phyloP scores from a whole-genome alignment of 2,113 vertebrate species.

The Collichthys lucidus region DNA sequence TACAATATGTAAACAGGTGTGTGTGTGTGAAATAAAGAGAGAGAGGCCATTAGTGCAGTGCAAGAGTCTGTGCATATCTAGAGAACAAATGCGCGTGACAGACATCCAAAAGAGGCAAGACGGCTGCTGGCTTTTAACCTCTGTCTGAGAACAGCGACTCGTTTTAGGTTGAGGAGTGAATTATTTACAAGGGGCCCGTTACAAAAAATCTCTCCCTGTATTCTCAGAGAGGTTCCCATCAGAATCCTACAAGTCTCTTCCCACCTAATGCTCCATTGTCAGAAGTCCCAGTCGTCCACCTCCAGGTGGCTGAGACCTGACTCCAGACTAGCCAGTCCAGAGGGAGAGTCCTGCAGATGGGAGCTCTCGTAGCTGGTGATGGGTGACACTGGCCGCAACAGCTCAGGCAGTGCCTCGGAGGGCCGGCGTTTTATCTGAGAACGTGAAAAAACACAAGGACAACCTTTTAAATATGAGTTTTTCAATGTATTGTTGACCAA shows the following conservation, averaged over 20 bases:
- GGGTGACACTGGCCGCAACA: constrained; percentile 90
- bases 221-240: constrained; percentile 17
- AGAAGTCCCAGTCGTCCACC: constrained; percentile 99
- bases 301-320: constrained; percentile 92
- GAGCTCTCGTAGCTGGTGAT: constrained; percentile 87
- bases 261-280: constrained; percentile 55
- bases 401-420: constrained; percentile 93
- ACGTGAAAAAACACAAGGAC: background rate
- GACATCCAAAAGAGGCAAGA: constrained; percentile 58
- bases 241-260: constrained; percentile 14
- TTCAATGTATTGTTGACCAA: background rate
- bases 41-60: constrained; percentile 60
- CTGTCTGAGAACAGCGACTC: constrained; percentile 44
- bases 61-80: constrained; percentile 61
- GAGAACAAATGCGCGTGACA: constrained; percentile 49
- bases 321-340: constrained; percentile 90
- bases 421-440: constrained; percentile 92
- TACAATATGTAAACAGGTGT: constrained; percentile 53
- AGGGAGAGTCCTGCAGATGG: constrained; percentile 85
- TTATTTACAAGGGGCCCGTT: constrained; percentile 61
- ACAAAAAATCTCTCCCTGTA: constrained; percentile 49
- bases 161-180: constrained; percentile 31
- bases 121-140: constrained; percentile 62
- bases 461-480: too few relatives aligned
- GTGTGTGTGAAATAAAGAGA: background rate